Base-by-base conservation (phyloP, 2,888 invertebrate species). In the Tenthredo distinguenda region DNA sequence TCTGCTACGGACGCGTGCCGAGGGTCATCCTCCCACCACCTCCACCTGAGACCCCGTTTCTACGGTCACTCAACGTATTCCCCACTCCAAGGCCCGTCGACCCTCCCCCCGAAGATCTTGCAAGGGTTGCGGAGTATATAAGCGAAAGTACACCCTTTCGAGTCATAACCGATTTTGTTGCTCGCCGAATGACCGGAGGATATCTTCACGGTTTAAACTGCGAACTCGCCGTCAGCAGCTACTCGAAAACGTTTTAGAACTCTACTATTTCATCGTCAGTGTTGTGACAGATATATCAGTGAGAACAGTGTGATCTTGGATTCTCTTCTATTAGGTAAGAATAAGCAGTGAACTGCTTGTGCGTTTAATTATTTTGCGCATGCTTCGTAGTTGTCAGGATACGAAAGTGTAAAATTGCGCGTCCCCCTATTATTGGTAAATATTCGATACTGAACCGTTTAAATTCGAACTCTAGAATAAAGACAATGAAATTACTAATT, bases 91-190 rank as follows among this genome's bases (percentile, higher is more conserved):
- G 89, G 86, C 83, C 83, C 68, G 87, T 81, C 62, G 87, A 88
- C 87, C 87, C 89, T 88, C 88, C 90, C 86, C 86, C 68, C 47
- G 31, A 12, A 55, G 47, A 10, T 82, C 89, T 87, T 85, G 72
- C 82, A 91, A 90, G 91, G 91, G 91, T 90, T 90, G 89, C 72
- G 84, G 79, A 58, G 87, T 91, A 91, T 91, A 91, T 89, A 91
- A 90, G 86, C 87, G 86, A 87, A 84, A 84, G 86, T 86, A 74
- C 88, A 87, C 87, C 88, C 89, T 86, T 84, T 86, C 77, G 86
- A 77, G 76, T 81, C 65, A 83, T 87, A 88, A 87, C 89, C 87
- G 87, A 87, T 89, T 88, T 90, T 88, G 86, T 81, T 74, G 83
- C 47, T 83, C 83, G 83, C 68, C 71, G 83, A 65, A 71, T 83